These are phyloP conservation scores for Monochamus alternatus DNA, from an alignment of 2,888 invertebrate genomes.

Conservation along the genomic window DNA sequence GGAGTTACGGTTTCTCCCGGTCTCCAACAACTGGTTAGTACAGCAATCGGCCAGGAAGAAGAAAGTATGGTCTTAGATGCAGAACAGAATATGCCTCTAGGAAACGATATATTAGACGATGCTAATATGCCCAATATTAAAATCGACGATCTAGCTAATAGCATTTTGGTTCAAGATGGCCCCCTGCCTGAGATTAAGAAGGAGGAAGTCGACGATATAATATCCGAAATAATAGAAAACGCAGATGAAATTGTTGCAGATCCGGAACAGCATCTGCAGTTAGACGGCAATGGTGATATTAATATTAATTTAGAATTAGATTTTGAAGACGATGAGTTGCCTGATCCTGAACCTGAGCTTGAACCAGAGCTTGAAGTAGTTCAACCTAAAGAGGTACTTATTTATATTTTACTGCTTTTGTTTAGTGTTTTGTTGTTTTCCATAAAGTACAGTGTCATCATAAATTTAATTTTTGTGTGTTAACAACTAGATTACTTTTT, in stretches of 20 bases:
- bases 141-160: slow-evolving; percentile 70
- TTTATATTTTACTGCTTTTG: neutral
- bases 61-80: slow-evolving; percentile 31
- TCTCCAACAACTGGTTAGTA: slow-evolving; percentile 73
- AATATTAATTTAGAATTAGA: slow-evolving; percentile 68
- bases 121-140: slow-evolving; percentile 66
- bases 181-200: slow-evolving; percentile 73
- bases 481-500: too few species aligned
- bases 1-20: slow-evolving; percentile 67
- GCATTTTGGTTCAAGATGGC: slow-evolving; percentile 70
- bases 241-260: slow-evolving; percentile 69
- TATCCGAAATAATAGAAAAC: slow-evolving; percentile 73
- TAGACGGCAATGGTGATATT: slow-evolving; percentile 68
- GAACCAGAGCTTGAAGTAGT: slow-evolving; percentile 48
- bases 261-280: slow-evolving; percentile 68
- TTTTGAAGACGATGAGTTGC: slow-evolving; percentile 64
- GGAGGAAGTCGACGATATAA: slow-evolving; percentile 73
- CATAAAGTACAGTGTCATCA: too few species aligned
- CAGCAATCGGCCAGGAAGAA: slow-evolving; percentile 68
- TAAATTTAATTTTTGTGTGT: too few species aligned
- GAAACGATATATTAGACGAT: slow-evolving; percentile 63
- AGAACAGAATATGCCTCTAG: slow-evolving; percentile 50
- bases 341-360: slow-evolving; percentile 32
- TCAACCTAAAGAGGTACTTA: slow-evolving; percentile 14
- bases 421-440: too few species aligned